These are phyloP conservation scores for Eunapius fragilis DNA, from an alignment of 37 sponge, comb jelly and placozoan genomes.

Conservation along the genomic window DNA sequence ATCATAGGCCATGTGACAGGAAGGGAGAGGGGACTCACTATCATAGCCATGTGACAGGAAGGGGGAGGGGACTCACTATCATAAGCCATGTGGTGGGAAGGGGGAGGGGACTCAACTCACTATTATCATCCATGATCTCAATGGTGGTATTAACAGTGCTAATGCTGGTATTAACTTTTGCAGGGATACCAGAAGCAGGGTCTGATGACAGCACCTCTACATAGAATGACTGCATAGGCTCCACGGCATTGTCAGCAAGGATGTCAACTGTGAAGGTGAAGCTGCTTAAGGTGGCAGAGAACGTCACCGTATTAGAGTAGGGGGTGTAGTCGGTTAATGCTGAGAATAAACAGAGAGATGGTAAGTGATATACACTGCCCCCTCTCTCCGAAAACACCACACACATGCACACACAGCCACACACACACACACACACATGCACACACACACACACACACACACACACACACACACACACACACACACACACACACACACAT, in stretches of 20 bases:
- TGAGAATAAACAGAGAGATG: background rate
- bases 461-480: background rate
- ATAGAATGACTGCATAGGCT: background rate
- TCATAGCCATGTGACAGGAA: no score
- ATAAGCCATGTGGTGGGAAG: no score
- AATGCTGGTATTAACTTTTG: background rate
- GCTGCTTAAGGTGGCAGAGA: background rate
- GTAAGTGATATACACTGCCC: background rate
- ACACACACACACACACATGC: background rate
- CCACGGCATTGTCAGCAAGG: background rate
- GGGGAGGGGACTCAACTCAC: no score
- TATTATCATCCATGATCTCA: background rate
- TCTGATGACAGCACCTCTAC: background rate
- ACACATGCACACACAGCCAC: background rate
- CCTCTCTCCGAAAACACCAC: no score
- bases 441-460: background rate
- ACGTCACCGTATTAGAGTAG: background rate
- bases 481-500: background rate
- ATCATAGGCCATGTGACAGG: no score
- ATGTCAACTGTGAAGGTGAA: background rate
- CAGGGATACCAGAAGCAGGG: background rate
- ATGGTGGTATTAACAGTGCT: no score
- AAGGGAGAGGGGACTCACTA: no score
- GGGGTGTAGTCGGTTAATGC: background rate
- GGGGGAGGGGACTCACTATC: no score